Evolutionary conservation across 2,797 vertebrate genomes (phyloP).

Genomic region (Gouania willdenowi): DNA sequence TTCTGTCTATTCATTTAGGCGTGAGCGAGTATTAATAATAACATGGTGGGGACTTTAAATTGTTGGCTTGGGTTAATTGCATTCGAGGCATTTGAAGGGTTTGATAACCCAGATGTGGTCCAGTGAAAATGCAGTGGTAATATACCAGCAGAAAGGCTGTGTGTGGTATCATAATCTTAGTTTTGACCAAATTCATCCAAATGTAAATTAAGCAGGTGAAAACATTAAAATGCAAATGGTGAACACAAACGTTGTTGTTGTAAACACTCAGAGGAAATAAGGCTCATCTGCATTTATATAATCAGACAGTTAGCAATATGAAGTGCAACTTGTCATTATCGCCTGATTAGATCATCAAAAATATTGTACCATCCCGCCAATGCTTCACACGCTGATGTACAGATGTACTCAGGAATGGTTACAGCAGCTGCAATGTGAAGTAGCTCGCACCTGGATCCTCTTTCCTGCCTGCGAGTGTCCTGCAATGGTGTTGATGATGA

Average conservation of each 20-base stretch:
- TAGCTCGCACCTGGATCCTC: conserved; percentile 22
- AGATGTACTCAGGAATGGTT: conserved; percentile 2
- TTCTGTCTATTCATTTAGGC: conserved; percentile 31
- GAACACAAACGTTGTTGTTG: neutral
- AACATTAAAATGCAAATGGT: conserved; percentile 3
- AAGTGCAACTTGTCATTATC: neutral
- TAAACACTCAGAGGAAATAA: neutral
- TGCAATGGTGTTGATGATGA: conserved; percentile 21
- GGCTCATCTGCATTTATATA: neutral
- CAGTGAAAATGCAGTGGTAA: too few relatives aligned
- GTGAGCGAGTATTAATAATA: conserved; percentile 37
- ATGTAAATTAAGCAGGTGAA: too few relatives aligned
- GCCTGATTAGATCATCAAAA: conserved; percentile 1
- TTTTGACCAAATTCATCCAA: too few relatives aligned
- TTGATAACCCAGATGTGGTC: too few relatives aligned
- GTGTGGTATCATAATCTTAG: too few relatives aligned
- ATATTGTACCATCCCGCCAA: neutral
- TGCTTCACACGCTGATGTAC: neutral
- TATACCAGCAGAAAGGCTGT: too few relatives aligned
- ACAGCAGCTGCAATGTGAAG: neutral
- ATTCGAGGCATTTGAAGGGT: too few relatives aligned
- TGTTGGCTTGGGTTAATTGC: too few relatives aligned
- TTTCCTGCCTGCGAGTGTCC: conserved; percentile 11
- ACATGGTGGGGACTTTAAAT: too few relatives aligned
- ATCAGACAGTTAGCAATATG: neutral